These are phyloP conservation scores for Rhopalosiphum maidis DNA, from an alignment of 1,140 invertebrate genomes.

Conservation along the genomic window DNA sequence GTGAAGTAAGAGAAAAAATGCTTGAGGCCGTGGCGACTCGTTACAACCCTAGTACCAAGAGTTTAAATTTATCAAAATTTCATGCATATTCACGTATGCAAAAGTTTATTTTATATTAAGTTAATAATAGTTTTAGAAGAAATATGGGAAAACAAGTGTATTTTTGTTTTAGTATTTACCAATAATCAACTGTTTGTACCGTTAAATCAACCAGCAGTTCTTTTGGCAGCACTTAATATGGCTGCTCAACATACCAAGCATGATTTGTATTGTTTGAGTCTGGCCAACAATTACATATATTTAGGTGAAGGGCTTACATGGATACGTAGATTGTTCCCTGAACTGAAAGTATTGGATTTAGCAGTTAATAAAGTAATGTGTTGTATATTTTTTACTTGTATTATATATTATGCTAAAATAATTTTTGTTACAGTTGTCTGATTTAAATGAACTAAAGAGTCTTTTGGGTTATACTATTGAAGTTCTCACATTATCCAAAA, in stretches of 20 bases:
- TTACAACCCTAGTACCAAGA: constrained; percentile 29
- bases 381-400: neutral
- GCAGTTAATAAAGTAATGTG: constrained; percentile 3
- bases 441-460: constrained; percentile 19
- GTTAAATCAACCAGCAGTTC: constrained; percentile 47
- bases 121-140: neutral
- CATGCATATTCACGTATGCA: constrained; percentile 8
- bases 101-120: neutral
- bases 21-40: neutral
- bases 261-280: constrained; percentile 29
- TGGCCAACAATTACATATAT: constrained; percentile 32
- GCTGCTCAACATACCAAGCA: constrained; percentile 42
- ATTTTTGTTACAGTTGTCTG: constrained; percentile 14
- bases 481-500: constrained; percentile 18
- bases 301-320: constrained; percentile 46
- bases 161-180: constrained; percentile 27
- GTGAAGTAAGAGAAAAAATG: constrained; percentile 40
- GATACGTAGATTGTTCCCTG: constrained; percentile 54
- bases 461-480: constrained; percentile 32
- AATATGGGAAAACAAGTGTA: too few relatives aligned
- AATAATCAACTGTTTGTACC: constrained; percentile 51
- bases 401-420: neutral
- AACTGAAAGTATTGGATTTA: constrained; percentile 36
- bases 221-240: constrained; percentile 42
- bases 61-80: constrained; percentile 26